These are phyloP conservation scores for Cenopis cana DNA, from an alignment of 2,888 invertebrate genomes.

Conservation along the genomic window DNA sequence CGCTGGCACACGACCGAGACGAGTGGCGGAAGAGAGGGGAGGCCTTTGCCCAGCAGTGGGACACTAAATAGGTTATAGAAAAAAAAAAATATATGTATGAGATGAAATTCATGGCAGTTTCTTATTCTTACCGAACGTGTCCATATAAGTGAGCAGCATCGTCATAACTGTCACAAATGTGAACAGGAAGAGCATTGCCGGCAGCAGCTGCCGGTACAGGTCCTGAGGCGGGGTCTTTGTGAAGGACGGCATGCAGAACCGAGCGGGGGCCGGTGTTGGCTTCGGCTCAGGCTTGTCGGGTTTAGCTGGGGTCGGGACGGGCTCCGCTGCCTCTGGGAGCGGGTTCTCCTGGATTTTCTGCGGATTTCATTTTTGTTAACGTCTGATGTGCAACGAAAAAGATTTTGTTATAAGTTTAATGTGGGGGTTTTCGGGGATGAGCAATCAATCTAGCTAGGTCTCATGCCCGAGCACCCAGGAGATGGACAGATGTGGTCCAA, in stretches of 20 bases:
- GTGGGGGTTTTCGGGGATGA: no score
- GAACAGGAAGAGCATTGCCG: slow-evolving; percentile 89
- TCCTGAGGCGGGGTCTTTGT: slow-evolving; percentile 77
- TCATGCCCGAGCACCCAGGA: no score
- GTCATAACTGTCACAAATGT: slow-evolving; percentile 93
- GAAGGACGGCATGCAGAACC: slow-evolving; percentile 64
- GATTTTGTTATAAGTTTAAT: no score
- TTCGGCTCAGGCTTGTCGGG: slow-evolving; percentile 45
- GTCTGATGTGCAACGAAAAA: no score
- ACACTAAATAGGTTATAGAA: no score
- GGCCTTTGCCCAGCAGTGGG: no score
- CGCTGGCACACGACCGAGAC: no score
- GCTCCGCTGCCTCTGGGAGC: slow-evolving; percentile 44
- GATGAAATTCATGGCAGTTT: background rate
- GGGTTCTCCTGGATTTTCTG: slow-evolving; percentile 69
- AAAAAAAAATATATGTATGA: no score
- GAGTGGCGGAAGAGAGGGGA: no score
- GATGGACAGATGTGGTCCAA: no score
- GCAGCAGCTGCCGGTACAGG: slow-evolving; percentile 83
- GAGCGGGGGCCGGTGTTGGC: slow-evolving; percentile 55
- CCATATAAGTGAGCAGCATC: slow-evolving; percentile 91
- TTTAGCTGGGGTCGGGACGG: slow-evolving; percentile 37
- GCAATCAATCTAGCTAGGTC: no score
- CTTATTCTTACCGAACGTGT: slow-evolving; percentile 89
- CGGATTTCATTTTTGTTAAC: slow-evolving; percentile 23